Evolutionary conservation across 2,113 vertebrate genomes (phyloP).

Genomic region (Macquaria ambigua): DNA sequence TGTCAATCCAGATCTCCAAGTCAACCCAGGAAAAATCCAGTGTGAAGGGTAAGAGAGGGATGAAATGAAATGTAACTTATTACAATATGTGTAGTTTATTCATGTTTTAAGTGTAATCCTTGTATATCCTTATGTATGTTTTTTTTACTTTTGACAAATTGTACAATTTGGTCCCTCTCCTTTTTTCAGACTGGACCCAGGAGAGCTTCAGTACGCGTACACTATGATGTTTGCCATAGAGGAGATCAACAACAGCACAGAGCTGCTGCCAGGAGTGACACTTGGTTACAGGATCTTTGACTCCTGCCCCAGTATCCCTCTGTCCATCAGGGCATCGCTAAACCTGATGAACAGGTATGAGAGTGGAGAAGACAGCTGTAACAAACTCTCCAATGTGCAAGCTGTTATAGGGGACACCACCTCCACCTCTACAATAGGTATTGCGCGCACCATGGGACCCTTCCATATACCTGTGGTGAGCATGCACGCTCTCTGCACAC

Average conservation of each 20-base stretch:
- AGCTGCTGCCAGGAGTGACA: conserved; percentile 78
- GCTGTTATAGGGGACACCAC: conserved; percentile 86
- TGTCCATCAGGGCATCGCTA: conserved; percentile 82
- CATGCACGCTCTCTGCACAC: neutral
- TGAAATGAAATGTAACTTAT: neutral
- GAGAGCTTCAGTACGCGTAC: conserved; percentile 82
- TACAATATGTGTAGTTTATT: neutral
- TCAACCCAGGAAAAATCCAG: conserved; percentile 77
- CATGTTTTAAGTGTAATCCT: neutral
- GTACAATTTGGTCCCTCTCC: neutral
- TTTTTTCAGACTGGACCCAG: conserved; percentile 78
- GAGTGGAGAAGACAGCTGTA: conserved; percentile 59
- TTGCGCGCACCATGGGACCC: conserved; percentile 82
- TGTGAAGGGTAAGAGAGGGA: conserved; percentile 81
- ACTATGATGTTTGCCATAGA: conserved; percentile 86
- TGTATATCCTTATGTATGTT: neutral
- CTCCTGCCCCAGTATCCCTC: conserved; percentile 82
- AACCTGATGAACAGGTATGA: conserved; percentile 80
- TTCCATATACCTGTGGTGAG: conserved; percentile 85
- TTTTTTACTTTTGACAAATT: neutral
- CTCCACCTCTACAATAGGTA: conserved; percentile 84
- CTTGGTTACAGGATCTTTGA: conserved; percentile 86
- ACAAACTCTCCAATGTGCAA: conserved; percentile 71
- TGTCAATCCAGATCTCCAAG: conserved; percentile 73
- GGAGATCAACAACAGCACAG: conserved; percentile 85